Base-by-base conservation (phyloP, 2,113 vertebrate genomes). In the Cromileptes altivelis region DNA sequence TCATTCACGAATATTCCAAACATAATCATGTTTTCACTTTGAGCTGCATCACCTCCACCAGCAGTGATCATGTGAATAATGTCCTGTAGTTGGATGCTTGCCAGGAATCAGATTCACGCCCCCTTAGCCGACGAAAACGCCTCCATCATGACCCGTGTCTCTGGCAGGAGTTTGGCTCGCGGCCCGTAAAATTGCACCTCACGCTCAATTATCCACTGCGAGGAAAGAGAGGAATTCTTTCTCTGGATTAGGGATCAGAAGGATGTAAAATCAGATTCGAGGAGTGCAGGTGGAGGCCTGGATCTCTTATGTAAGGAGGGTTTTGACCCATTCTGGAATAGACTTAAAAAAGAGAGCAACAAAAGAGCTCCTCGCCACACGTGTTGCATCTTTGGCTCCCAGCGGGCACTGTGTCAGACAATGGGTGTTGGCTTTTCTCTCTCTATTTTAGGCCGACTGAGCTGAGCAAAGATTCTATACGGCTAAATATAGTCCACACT, bases 171-270 rank as follows among this genome's bases (percentile, higher is more conserved):
- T 76, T 90, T 92, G 91, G 90, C 89, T 75, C 74, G 14, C 3
- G 5, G 86, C 89, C 90, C 74, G 52, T 85, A 79, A 88, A 92
- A 91, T 72, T 77, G 85, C 82, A 89, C 85, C 80, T 93, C 85
- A 89, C 4, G 49, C 85, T 90, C 80, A 83, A 85, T 93, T 93
- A 92, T 88, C 72, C 73, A 78, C 70, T 56, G 82, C 37, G 71
- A 89, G 85, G 86, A 93, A 87, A 89, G 86, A 91, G 80, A 88
- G 86, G 85, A 92, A 93, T 95, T 88, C 86, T 78, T 78, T 84
- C 25, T 86, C 37, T 69, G 90, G 92, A 91, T 94, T 90, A 91
- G 67, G 85, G 82, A 88, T 90, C 87, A 89, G 83, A 90, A 60
- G 80, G 85, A 88, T 82, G 74, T 85, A 61, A 76, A 92, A 87